These are phyloP conservation scores for Excalfactoria chinensis DNA, from an alignment of 2,113 vertebrate species.

Conservation along the genomic window DNA sequence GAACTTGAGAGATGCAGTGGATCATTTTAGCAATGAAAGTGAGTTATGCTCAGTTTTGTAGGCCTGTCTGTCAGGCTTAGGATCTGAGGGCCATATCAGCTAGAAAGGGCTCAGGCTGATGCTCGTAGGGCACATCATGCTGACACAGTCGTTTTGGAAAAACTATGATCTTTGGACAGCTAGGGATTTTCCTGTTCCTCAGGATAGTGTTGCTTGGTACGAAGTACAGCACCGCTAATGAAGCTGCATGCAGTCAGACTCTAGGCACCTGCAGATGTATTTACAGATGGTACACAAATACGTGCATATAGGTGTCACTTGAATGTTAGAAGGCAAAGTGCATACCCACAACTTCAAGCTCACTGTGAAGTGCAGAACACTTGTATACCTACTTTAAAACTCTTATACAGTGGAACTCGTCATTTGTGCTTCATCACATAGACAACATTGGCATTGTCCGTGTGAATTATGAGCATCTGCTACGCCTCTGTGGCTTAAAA, in stretches of 20 bases:
- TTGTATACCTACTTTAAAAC: background rate
- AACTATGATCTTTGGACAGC: background rate
- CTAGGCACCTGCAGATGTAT: background rate
- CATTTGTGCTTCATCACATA: background rate
- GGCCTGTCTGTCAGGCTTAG: background rate
- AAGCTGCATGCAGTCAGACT: background rate
- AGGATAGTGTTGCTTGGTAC: background rate
- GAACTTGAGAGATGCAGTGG: background rate
- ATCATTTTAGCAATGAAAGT: background rate
- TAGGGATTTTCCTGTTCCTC: background rate
- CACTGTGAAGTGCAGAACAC: background rate
- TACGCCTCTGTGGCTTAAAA: background rate
- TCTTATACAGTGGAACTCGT: background rate
- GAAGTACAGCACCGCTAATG: background rate
- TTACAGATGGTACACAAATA: background rate
- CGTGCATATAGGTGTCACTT: background rate
- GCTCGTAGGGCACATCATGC: accelerated
- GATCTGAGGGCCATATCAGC: background rate
- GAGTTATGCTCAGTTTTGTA: background rate
- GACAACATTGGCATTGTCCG: accelerated
- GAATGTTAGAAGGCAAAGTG: background rate
- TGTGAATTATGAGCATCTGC: background rate
- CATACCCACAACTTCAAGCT: background rate
- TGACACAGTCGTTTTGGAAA: background rate
- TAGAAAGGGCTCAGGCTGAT: background rate